A percentile compares a stretch with the other conserved stretches of the same genome.
Evolutionary conservation across 2,113 vertebrate genomes (phyloP).

Genomic region (mouse (Mus musculus)): GRCm39 chr15:27174001-27174500

Average conservation of each 20-base stretch:
- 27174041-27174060: conserved; percentile 31
- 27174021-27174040: neutral
- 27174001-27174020: conserved; percentile 7
- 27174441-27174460: conserved; percentile 3
- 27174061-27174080: neutral
- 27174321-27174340: neutral
- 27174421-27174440: neutral
- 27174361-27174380: neutral
- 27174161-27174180: neutral
- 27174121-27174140: conserved; percentile 32
- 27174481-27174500: neutral
- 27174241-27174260: neutral
- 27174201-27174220: conserved; percentile 14
- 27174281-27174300: conserved; percentile 43
- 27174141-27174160: neutral
- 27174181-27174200: conserved; percentile 41
- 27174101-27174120: conserved; percentile 44
- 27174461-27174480: conserved; percentile 23
- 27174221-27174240: conserved; percentile 5
- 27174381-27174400: neutral
- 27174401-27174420: neutral
- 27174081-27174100: conserved; percentile 30
- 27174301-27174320: neutral
- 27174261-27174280: conserved; percentile 26
- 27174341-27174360: neutral